A percentile compares a stretch with the other conserved stretches of the same genome.
These are phyloP conservation scores for Phocoena phocoena DNA, from an alignment of 2,113 vertebrate genomes.

Conservation along the genomic window DNA sequence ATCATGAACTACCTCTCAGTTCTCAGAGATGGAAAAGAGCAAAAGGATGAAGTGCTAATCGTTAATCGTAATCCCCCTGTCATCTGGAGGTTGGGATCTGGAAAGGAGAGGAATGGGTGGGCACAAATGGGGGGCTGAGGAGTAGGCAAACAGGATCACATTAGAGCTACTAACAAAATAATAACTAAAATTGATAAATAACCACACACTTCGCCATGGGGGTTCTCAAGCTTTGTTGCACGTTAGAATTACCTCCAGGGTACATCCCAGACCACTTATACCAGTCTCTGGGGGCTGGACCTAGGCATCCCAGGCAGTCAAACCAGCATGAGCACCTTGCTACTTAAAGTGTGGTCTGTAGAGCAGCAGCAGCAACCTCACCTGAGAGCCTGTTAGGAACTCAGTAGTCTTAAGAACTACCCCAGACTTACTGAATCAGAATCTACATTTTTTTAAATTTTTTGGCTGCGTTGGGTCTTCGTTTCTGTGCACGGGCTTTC, in stretches of 20 bases:
- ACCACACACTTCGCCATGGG: neutral
- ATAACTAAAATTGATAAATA: neutral
- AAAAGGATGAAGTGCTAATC: neutral
- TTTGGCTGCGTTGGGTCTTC: too few relatives aligned
- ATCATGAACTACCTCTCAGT: neutral
- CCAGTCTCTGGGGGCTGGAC: neutral
- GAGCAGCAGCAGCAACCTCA: neutral
- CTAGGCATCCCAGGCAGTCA: neutral
- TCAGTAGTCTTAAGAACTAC: neutral
- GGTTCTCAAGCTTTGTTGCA: neutral
- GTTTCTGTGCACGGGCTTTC: too few relatives aligned
- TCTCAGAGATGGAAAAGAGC: neutral
- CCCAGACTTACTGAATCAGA: neutral
- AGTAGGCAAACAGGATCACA: neutral
- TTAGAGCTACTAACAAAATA: neutral
- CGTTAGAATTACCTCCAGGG: neutral
- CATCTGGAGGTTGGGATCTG: neutral
- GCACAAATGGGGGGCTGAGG: too few relatives aligned
- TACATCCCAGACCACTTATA: neutral
- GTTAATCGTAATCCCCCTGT: neutral
- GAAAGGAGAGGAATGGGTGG: neutral
- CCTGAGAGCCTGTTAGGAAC: neutral
- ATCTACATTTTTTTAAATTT: neutral
- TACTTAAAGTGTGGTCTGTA: neutral
- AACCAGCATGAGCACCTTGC: neutral